A percentile compares a stretch with the other conserved stretches of the same genome.
Evolutionary conservation across 1,140 invertebrate species (phyloP).

Genomic region (Ceratoteleas bidentatus): DNA sequence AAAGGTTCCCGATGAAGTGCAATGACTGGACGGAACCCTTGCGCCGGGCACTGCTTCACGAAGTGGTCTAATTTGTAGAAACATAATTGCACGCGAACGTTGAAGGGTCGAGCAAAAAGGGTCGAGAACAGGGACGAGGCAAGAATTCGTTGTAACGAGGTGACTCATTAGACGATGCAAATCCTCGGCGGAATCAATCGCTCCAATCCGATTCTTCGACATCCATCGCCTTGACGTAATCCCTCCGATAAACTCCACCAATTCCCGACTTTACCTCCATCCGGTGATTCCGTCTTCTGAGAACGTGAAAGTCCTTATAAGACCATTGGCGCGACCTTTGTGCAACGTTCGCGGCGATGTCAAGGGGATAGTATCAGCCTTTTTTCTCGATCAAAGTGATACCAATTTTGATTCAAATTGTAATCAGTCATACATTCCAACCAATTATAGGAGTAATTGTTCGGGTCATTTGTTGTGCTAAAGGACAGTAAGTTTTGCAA

Average conservation of each 20-base stretch:
- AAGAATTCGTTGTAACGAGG: constrained; percentile 10
- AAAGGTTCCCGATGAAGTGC: constrained; percentile 10
- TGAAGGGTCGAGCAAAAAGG: constrained; percentile 12
- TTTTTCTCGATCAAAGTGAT: neutral
- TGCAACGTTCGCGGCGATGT: constrained; percentile 70
- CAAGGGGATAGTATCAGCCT: constrained; percentile 39
- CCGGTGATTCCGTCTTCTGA: neutral
- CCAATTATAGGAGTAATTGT: neutral
- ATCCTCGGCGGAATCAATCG: constrained; percentile 13
- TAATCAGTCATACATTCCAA: neutral
- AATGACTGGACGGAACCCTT: neutral
- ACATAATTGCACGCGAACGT: constrained; percentile 30
- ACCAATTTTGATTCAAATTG: neutral
- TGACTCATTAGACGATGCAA: constrained; percentile 23
- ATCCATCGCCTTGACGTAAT: constrained; percentile 5
- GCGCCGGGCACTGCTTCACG: neutral
- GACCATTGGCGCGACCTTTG: constrained; percentile 12
- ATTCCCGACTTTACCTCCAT: constrained; percentile 11
- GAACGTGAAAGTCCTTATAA: constrained; percentile 31
- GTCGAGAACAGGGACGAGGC: neutral
- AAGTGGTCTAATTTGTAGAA: neutral
- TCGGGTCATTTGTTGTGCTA: too few relatives aligned
- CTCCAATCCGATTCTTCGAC: constrained; percentile 12
- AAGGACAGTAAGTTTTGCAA: too few relatives aligned
- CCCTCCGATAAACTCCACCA: constrained; percentile 4